Evolutionary conservation across 2,888 invertebrate genomes (phyloP).

Genomic region (Horisme vitalbata): DNA sequence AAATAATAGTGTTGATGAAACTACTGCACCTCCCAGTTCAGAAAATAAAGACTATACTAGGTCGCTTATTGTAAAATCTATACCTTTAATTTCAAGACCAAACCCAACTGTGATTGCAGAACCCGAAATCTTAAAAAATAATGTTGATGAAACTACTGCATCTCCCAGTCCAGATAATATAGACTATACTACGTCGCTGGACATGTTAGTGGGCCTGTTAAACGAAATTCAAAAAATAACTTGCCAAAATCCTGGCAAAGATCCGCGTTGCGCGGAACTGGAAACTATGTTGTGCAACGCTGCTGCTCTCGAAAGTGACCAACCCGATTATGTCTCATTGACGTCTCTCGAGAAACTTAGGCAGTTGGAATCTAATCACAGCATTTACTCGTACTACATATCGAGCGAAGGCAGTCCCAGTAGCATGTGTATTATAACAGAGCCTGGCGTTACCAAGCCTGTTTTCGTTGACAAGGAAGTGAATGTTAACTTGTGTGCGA

Average conservation of each 20-base stretch:
- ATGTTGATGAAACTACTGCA: too few species aligned
- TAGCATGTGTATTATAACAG: constrained; percentile 1
- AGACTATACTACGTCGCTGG: constrained; percentile 62
- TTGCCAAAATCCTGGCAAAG: constrained; percentile 45
- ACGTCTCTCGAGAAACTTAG: constrained; percentile 52
- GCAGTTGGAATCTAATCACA: constrained; percentile 48
- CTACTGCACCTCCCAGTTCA: constrained; percentile 8
- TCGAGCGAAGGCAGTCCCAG: constrained; percentile 35
- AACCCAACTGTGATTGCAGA: too few species aligned
- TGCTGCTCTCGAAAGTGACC: constrained; percentile 34
- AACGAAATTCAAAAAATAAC: constrained; percentile 74
- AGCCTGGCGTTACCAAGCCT: constrained; percentile 21
- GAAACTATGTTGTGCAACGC: constrained; percentile 47
- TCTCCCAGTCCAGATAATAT: constrained; percentile 33
- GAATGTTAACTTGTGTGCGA: constrained; percentile 41
- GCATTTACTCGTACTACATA: constrained; percentile 49
- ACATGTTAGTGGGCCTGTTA: constrained; percentile 64
- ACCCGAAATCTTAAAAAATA: not conserved
- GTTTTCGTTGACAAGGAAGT: constrained; percentile 58
- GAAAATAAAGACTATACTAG: constrained; percentile 52
- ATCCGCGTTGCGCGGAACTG: constrained; percentile 37
- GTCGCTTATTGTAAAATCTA: too few species aligned
- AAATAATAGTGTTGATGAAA: not conserved
- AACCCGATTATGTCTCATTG: constrained; percentile 45
- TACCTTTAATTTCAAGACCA: too few species aligned